Evolutionary conservation across 1,140 invertebrate species (phyloP), one percentile per base, ranked within the genome.

Genomic region (Piezodorus guildinii): DNA sequence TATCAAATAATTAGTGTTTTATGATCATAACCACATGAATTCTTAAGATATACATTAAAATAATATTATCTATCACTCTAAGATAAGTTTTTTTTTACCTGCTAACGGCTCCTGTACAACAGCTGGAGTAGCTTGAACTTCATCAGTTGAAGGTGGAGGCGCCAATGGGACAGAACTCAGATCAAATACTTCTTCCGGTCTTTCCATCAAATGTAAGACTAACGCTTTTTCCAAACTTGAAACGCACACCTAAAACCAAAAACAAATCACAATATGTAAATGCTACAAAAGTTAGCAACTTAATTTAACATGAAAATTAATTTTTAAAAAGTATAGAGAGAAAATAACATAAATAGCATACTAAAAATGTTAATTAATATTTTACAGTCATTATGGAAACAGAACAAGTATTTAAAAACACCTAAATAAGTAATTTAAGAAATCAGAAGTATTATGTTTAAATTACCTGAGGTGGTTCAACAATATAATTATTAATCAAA

Each of bases 221-320:
- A 98, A 74, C 3, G 93, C 86, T 68, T 87, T 84, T 73, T 98
- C 96, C 12, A 98, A 77, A 59, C 87, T 85, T 12, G 90, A 83
- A 60, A 93, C 79, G 0, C 93, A 94, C 14, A 92, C 85, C 73
- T 86, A 46, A 62, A 30, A 39, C 12, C 3, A 61, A 62, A 19
- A 65, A 51, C 34, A 39, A 5, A 39, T 39, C 9, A 39, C 34
- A 39, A 10, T 39, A 39, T 39, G 12, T 12, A 39, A 39, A 39
- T n/a, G n/a, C n/a, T n/a, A n/a, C 6, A 39, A 49, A 49, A 49
- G 5, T n/a, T 27, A 56, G 21, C 6, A 25, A 21, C n/a, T 56
- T 56, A n/a, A n/a, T n/a, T n/a, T n/a, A n/a, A n/a, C n/a, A n/a
- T n/a, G 23, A 5, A 21, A 15, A 56, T 3, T 51, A n/a, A 17